Evolutionary conservation across 2,113 vertebrate species (phyloP).

Genomic region (Pelecanoides urinatrix): DNA sequence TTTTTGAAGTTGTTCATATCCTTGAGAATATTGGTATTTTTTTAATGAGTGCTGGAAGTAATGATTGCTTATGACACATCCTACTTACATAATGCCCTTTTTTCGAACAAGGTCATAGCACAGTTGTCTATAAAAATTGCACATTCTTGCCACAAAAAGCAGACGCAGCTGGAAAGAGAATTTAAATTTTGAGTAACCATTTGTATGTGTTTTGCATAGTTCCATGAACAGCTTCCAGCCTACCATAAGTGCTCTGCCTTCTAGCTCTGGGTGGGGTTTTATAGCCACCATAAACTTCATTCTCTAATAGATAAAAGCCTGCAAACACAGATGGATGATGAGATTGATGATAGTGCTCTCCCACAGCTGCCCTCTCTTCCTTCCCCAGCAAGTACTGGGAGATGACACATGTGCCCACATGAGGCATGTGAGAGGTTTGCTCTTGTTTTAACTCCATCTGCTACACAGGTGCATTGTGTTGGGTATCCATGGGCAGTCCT

Average conservation of each 20-base stretch:
- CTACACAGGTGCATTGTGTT: neutral
- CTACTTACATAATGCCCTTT: neutral
- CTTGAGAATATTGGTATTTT: slow-evolving; percentile 60
- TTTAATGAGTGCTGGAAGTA: slow-evolving; percentile 51
- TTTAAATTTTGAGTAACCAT: slow-evolving; percentile 19
- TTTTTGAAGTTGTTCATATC: slow-evolving; percentile 60
- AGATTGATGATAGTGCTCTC: neutral
- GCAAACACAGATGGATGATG: neutral
- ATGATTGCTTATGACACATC: slow-evolving; percentile 60
- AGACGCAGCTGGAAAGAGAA: slow-evolving; percentile 29
- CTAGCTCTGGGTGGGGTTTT: neutral
- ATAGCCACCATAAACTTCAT: neutral
- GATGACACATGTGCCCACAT: neutral
- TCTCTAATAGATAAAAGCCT: neutral
- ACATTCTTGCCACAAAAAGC: slow-evolving; percentile 20
- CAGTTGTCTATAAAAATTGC: slow-evolving; percentile 29
- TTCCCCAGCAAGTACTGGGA: neutral
- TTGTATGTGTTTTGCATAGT: neutral
- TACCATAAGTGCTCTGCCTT: neutral
- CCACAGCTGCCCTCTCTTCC: neutral
- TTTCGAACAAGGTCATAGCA: slow-evolving; percentile 55
- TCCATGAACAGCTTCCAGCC: neutral
- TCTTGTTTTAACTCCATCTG: neutral
- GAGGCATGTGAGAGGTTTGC: neutral
- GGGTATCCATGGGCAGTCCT: neutral